Conservation (phyloP, 2,888 invertebrate species). For the Merodon equestris region DNA sequence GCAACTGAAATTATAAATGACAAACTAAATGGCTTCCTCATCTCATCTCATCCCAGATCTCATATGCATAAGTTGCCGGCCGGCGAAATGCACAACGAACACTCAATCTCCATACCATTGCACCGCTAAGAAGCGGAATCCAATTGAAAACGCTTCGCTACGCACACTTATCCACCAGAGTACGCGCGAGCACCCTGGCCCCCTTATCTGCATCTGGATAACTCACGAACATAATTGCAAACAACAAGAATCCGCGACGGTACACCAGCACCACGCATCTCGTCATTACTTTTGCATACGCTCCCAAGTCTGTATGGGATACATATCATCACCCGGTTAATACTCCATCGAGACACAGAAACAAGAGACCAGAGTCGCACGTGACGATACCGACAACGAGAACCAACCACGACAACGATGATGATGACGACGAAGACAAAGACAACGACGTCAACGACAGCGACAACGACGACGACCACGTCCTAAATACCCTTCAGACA, state of each 20-base stretch:
- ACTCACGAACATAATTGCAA: slow-evolving; percentile 67
- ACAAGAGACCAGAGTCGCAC: slow-evolving; percentile 51
- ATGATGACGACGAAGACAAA: slow-evolving; percentile 27
- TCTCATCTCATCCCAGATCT: slow-evolving; percentile 54
- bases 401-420: slow-evolving; percentile 14
- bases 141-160: slow-evolving; percentile 65
- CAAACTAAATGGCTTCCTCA: slow-evolving; percentile 68
- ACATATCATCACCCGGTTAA: too few relatives aligned
- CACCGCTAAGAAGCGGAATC: slow-evolving; percentile 3
- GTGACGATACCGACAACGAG: slow-evolving; percentile 30
- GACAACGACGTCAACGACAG: slow-evolving; percentile 34
- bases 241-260: slow-evolving; percentile 54
- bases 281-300: slow-evolving; percentile 58
- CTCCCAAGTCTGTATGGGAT: too few relatives aligned
- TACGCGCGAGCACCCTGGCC: slow-evolving; percentile 57
- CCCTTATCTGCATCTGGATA: slow-evolving; percentile 65
- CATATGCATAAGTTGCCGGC: slow-evolving; percentile 43
- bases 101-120: too few relatives aligned
- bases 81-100: too few relatives aligned
- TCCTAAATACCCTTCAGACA: slow-evolving; percentile 69
- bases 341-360: slow-evolving; percentile 38
- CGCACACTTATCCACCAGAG: slow-evolving; percentile 64
- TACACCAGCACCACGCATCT: slow-evolving; percentile 50
- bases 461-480: slow-evolving; percentile 60
- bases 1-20: slow-evolving; percentile 67